Evolutionary conservation across 2,113 vertebrate species (phyloP).

Genomic region (Mugil cephalus): DNA sequence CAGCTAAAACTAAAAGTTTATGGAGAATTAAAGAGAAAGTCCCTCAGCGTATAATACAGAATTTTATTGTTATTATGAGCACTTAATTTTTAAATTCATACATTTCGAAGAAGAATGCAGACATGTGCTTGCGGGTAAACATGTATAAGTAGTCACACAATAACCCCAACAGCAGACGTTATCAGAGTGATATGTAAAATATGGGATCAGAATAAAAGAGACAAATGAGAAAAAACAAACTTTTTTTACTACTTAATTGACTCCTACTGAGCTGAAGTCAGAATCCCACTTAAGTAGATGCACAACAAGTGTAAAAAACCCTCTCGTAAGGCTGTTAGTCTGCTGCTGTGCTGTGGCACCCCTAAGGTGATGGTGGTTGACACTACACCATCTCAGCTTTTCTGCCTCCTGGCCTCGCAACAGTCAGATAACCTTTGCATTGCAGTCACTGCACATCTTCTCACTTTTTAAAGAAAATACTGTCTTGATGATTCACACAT

Average conservation of each 20-base stretch:
- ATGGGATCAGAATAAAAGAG: no score
- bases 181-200: no score
- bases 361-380: conserved; percentile 34
- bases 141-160: no score
- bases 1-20: no score
- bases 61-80: no score
- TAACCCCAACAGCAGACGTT: no score
- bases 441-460: conserved; percentile 4
- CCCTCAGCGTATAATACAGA: no score
- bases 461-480: neutral
- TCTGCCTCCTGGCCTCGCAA: conserved; percentile 9
- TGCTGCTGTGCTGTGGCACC: conserved; percentile 12
- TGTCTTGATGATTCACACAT: neutral
- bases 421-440: conserved; percentile 17
- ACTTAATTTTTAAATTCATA: no score
- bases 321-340: conserved; percentile 16
- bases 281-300: no score
- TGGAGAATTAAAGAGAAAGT: no score
- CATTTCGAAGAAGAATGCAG: no score
- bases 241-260: conserved; percentile 19
- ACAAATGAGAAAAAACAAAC: neutral
- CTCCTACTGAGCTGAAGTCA: neutral
- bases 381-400: conserved; percentile 8
- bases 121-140: no score
- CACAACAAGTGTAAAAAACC: neutral